Base-by-base conservation (phyloP, 2,113 vertebrate genomes). In the Spermophilus dauricus region DNA sequence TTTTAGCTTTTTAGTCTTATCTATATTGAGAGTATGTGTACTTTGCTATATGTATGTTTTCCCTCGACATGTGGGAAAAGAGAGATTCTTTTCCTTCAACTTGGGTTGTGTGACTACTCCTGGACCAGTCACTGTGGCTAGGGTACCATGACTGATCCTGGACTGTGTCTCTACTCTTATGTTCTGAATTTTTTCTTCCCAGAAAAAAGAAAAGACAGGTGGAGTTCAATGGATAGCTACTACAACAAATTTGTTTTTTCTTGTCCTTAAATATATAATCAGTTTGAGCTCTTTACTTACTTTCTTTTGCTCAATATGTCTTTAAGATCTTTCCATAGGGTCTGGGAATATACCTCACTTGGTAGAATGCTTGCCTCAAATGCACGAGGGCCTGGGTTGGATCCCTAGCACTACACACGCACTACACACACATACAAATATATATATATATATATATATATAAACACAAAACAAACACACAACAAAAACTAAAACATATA, bases 61-160 rank as follows among this genome's bases (percentile, higher is more conserved):
- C 6, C 20, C 20, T 22, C 56, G 48, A 22, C 56, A 53, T 24
- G 18, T 8, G 13, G 76, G 34, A 61, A 56, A 73, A 67, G 22
- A 80, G 5, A 65, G 12, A 32, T 39, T 82, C 26, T 34, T 45
- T 17, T 70, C 42, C 26, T 72, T 84, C 20, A 34, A 8, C 37
- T 56, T 92, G 24, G 20, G 37, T 51, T 2, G 1, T 2, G 2
- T 4, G 30, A 1, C 0, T 11, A 32, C 5, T 18, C 26, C 51
- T 42, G 89, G 61, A 20, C 51, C n/a, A 48, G 28, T 84, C 26
- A 72, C 48, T 37, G 34, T 39, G 88, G 58, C n/a, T 8, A 51
- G 26, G 9, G 58, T 4, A 83, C 30, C 39, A 42, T 8, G 7
- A 48, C 7, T 65, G 42, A 30, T 28, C 61, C 75, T 6, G 9